Evolutionary conservation across 2,113 vertebrate species (phyloP), one percentile per base, ranked within the genome.

Genomic region (Oryzias woworae): DNA sequence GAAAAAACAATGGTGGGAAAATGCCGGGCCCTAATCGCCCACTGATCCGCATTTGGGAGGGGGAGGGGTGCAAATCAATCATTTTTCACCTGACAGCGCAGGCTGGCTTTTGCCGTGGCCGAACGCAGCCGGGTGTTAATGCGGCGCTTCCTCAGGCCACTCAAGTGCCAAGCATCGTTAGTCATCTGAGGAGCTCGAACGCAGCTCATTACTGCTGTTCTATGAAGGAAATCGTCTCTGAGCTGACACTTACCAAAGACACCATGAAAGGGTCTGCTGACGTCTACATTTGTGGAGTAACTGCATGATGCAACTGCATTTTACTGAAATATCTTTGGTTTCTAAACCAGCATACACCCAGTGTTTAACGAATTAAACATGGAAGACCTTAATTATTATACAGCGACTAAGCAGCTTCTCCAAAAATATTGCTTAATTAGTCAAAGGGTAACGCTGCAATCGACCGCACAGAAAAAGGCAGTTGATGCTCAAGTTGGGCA

Each of bases 1-100:
- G 23, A 23, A 88, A 93, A 93, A 84, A 99, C 96, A 99, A 96
- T 98, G 93, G 95, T 98, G 96, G 94, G 96, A 97, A 98, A 94
- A 90, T 85, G 42, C 86, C 89, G 60, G 61, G 64, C 52, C 81
- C 85, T 93, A 90, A 89, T 87, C 87, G 78, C 84, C 86, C 83
- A 80, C 90, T 45, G 81, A 91, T 92, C 92, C 92, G 94, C 90
- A 93, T 96, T 93, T 92, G 88, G 43, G 75, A 66, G 71, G 73
- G 58, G 59, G 71, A 70, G 78, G 57, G 4, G 51, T 46, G 53
- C 92, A 89, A 92, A 94, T 95, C 93, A 91, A 92, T 95, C 92
- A 83, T 93, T 93, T 87, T 88, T 84, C 83, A 87, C 83, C 70
- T 92, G 48, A 62, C 79, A 78, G 92, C 85, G 83, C 88, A 87